These are phyloP conservation scores for Terrapene triunguis DNA, from an alignment of 2,113 vertebrate genomes.

Conservation along the genomic window DNA sequence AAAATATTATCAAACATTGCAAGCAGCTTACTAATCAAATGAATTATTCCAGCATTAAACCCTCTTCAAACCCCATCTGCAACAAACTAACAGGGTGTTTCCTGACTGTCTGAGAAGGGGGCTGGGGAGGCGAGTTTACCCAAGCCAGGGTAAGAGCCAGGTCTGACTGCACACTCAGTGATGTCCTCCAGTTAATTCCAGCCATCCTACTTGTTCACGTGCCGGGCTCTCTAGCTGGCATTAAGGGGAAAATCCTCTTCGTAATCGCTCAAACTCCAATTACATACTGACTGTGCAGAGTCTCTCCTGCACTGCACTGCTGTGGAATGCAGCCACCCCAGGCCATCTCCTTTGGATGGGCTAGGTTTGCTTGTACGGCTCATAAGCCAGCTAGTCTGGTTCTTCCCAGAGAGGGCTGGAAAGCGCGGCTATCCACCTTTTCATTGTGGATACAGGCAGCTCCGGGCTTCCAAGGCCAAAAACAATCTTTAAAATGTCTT, in stretches of 20 bases:
- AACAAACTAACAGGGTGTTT: neutral
- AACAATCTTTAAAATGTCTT: conserved; percentile 10
- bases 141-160: neutral
- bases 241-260: conserved; percentile 40
- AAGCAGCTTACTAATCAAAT: neutral
- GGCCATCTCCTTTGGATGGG: neutral
- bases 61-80: neutral
- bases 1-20: conserved; percentile 67
- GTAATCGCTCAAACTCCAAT: neutral
- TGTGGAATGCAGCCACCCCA: neutral
- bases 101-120: neutral
- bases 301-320: neutral
- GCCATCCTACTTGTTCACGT: neutral
- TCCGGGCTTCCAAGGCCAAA: conserved; percentile 5
- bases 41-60: fast-evolving
- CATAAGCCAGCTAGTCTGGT: neutral
- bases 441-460: neutral
- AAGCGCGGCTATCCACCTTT: neutral
- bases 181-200: neutral
- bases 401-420: fast-evolving
- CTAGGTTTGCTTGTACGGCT: neutral
- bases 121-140: fast-evolving
- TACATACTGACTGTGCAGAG: neutral
- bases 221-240: neutral
- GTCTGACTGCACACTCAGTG: neutral